Evolutionary conservation across 2,888 invertebrate species (phyloP).

Genomic region (Alsophila aescularia): DNA sequence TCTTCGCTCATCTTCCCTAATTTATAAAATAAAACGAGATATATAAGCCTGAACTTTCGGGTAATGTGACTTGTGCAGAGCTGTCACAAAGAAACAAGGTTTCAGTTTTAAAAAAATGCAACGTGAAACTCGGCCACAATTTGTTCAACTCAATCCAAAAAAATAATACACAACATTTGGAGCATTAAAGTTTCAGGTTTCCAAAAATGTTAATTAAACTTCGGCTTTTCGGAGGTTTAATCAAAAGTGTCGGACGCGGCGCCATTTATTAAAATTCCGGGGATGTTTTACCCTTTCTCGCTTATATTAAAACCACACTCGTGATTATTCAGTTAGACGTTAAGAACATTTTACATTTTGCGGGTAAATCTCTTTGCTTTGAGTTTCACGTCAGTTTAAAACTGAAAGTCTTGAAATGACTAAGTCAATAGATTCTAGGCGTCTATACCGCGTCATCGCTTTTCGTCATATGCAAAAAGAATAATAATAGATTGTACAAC

Average conservation of each 20-base stretch:
- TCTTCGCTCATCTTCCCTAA: too few relatives aligned
- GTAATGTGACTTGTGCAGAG: neutral
- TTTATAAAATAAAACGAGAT: too few relatives aligned
- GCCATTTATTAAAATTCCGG: constrained; percentile 15
- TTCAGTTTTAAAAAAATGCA: neutral
- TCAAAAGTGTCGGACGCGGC: constrained; percentile 3
- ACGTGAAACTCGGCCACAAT: neutral
- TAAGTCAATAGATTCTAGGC: too few relatives aligned
- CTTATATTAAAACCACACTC: constrained; percentile 2
- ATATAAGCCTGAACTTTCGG: too few relatives aligned
- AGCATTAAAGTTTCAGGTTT: constrained; percentile 15
- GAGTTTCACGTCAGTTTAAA: too few relatives aligned
- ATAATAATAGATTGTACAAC: too few relatives aligned
- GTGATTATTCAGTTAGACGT: neutral
- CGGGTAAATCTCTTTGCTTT: too few relatives aligned
- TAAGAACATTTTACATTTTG: neutral
- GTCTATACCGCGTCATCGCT: too few relatives aligned
- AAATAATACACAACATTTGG: constrained; percentile 15
- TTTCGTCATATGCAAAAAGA: too few relatives aligned
- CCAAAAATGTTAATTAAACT: constrained; percentile 15
- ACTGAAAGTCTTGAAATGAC: too few relatives aligned
- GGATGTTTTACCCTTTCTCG: neutral
- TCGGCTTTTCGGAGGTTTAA: constrained; percentile 2
- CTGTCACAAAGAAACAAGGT: neutral
- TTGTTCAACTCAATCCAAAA: constrained; percentile 15